Conservation (phyloP, 2,888 invertebrate species). For the Chloromyia formosa region DNA sequence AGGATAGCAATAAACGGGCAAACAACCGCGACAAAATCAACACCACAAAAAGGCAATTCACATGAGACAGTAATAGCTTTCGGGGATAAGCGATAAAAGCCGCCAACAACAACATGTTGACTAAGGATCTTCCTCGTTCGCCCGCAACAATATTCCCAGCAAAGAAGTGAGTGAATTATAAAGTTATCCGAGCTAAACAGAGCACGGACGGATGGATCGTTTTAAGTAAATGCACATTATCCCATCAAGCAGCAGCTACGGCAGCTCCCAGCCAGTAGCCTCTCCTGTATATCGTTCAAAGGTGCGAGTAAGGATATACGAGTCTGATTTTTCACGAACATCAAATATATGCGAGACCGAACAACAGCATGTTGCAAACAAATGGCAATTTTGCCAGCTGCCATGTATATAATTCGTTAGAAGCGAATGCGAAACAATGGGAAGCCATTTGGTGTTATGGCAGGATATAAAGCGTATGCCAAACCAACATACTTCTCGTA, state of each 20-base stretch:
- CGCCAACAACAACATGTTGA: neutral
- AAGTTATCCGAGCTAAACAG: constrained; percentile 14
- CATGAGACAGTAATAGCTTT: constrained; percentile 1
- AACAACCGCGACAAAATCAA: neutral
- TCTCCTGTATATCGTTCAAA: too few species aligned
- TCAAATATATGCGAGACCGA: neutral
- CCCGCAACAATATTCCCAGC: neutral
- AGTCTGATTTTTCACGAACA: neutral
- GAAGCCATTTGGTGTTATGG: constrained; percentile 18
- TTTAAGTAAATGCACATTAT: constrained; percentile 8
- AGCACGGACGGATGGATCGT: neutral
- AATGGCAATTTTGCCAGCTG: neutral
- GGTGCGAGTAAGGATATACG: neutral
- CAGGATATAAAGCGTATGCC: constrained; percentile 11
- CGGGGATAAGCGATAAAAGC: constrained; percentile 1
- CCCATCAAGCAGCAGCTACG: too few species aligned
- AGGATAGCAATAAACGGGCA: neutral
- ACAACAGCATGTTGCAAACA: neutral
- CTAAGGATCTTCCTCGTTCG: too few species aligned
- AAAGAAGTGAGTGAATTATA: constrained; percentile 7
- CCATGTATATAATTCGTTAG: constrained; percentile 7
- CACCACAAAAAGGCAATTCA: constrained; percentile 6
- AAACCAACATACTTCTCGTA: too few species aligned
- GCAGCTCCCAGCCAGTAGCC: too few species aligned
- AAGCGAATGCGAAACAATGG: neutral